Evolutionary conservation across 2,888 invertebrate genomes (phyloP), one percentile per base, ranked within the genome.

Genomic region (Trachelus iudaicus): DNA sequence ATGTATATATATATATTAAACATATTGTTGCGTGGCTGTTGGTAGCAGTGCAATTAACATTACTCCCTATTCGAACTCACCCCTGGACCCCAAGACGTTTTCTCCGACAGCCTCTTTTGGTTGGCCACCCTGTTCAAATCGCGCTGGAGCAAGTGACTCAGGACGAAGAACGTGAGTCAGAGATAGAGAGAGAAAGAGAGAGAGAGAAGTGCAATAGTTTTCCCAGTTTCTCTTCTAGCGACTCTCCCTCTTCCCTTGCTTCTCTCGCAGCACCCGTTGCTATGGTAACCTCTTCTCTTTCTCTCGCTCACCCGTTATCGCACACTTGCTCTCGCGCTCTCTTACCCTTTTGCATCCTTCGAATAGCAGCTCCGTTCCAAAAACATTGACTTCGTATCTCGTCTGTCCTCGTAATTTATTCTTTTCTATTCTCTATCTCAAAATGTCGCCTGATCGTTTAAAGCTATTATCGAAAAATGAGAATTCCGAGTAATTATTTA

Each of bases 321-420:
- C 75, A 34, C 56, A 30, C 75, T 76, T 75, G 69, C 79, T 80
- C 79, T 76, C 79, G 75, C 81, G 82, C 83, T 87, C 86, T 85
- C 83, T 84, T 83, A 80, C 84, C 83, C 85, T 83, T 73, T 73
- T 76, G 33, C 69, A 56, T 56, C 56, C 56, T 56, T 56, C 23
- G 56, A 56, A 56, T 9, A 56, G n/a, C 75, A 56, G 35, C 71
- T 79, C 88, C 86, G 83, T 88, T 86, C 89, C 85, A 83, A 89
- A 89, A 89, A 89, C 89, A 89, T 89, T 89, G 88, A 89, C 89
- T 87, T 88, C 23, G 56, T 9, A 56, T 23, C 23, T 56, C 9
- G 23, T 23, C 56, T 23, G 23, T 40, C 6, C 15, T 40, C 6
- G 40, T 15, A 40, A 40, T 40, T 4, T 37, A 15, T 1, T 40